phyloP scores from a whole-genome alignment of 1,140 invertebrate genomes.

The Ladona fulva region DNA sequence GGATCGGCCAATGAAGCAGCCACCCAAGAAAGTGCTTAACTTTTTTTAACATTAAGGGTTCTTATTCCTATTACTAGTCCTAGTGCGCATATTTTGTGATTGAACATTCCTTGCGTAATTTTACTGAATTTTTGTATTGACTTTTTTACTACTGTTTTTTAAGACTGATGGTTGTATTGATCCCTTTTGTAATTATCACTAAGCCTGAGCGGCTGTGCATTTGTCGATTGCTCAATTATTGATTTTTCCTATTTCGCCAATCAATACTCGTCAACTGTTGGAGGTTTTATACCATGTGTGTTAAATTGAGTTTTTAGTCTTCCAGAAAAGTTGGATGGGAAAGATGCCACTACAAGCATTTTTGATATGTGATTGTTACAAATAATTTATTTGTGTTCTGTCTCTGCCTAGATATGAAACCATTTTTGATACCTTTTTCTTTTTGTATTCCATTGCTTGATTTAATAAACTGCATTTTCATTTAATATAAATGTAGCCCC shows the following conservation, averaged over 20 bases:
- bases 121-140: not conserved
- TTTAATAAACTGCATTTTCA: too few relatives aligned
- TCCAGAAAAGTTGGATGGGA: too few relatives aligned
- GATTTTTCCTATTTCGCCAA: not conserved
- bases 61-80: not conserved
- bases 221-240: slow-evolving; percentile 1
- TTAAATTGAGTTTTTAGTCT: too few relatives aligned
- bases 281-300: too few relatives aligned
- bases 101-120: not conserved
- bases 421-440: not conserved
- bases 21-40: not conserved
- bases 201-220: not conserved
- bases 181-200: not conserved
- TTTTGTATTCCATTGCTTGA: not conserved
- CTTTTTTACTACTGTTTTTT: slow-evolving; percentile 10
- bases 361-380: not conserved
- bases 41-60: not conserved
- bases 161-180: not conserved
- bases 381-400: slow-evolving; percentile 11
- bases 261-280: too few relatives aligned
- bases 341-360: too few relatives aligned
- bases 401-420: not conserved
- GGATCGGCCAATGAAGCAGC: not conserved
- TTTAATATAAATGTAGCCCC: not conserved
- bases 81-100: not conserved